Base-by-base conservation (phyloP, 23 tunicate species). In the Aplidium turbinatum region DNA sequence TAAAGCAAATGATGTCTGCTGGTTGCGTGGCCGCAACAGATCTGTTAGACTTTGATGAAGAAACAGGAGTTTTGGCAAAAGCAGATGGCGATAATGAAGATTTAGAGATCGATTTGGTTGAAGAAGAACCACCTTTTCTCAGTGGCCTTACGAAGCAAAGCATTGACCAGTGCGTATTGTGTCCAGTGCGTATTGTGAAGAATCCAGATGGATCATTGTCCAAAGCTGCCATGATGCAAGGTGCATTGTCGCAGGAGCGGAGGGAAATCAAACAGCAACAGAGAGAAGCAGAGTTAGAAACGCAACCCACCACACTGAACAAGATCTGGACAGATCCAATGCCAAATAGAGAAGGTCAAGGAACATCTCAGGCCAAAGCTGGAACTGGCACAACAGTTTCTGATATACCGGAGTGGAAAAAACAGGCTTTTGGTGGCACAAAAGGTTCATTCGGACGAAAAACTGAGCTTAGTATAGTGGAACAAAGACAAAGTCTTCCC, bases 221-320 rank as follows among this genome's bases (percentile, higher is more conserved):
- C 0, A 87, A 94, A 66, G 95, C 99, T 20, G 99, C 99, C 35
- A 94, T 94, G 99, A 94, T 94, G 99, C 99, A 94, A 47, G 68
- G 88, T 60, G 99, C 99, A 6, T 57, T 94, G 28, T 60, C 94
- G 5, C 87, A 94, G 50, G 99, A 94, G 57, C 48, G 99, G 21
- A 62, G 95, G 16, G 99, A 94, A 56, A 68, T 78, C 0, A 94
- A 94, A 55, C 88, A 91, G 60, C 90, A 91, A 57, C 97, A 91
- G 38, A 77, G 97, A 61, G 97, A 91, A 47, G 86, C 91, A 13
- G 97, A 91, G 13, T 31, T 39, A 22, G 91, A 91, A 16, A 47
- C 87, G 29, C 57, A 63, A 19, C 82, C 89, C 0, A 40, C 61
- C 22, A 31, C 60, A 36, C n/a, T 69, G 64, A 76, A 54, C 28